Evolutionary conservation across 1,140 invertebrate genomes (phyloP).

Genomic region (Steinernema feltiae): DNA sequence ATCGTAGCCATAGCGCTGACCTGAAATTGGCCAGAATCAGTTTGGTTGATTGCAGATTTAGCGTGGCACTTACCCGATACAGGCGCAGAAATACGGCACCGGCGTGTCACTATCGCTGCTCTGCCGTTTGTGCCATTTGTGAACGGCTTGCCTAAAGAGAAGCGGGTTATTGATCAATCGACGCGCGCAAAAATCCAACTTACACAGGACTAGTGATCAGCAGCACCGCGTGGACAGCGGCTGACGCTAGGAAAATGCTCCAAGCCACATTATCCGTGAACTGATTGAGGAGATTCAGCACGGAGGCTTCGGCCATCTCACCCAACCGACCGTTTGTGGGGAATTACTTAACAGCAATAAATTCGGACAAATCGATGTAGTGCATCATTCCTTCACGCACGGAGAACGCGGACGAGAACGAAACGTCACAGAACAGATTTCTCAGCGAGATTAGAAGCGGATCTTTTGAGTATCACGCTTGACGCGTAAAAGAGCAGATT

Average conservation of each 20-base stretch:
- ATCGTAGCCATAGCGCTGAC: conserved; percentile 49
- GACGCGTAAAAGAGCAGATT: too few species aligned
- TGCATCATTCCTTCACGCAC: too few species aligned
- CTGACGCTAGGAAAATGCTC: conserved; percentile 53
- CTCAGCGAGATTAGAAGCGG: too few species aligned
- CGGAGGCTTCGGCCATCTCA: not conserved
- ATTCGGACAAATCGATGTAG: too few species aligned
- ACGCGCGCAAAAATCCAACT: conserved; percentile 17
- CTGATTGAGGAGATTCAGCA: not conserved
- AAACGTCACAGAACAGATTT: too few species aligned
- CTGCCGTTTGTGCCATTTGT: conserved; percentile 50
- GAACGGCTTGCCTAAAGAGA: conserved; percentile 50
- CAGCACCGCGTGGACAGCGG: conserved; percentile 51
- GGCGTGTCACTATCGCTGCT: conserved; percentile 45
- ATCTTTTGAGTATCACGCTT: too few species aligned
- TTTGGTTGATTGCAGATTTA: not conserved
- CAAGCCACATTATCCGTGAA: conserved; percentile 42
- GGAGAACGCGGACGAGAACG: too few species aligned
- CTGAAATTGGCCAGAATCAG: conserved; percentile 24
- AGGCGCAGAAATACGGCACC: conserved; percentile 50
- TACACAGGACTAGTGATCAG: conserved; percentile 53
- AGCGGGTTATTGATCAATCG: not conserved
- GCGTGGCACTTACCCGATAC: conserved; percentile 33
- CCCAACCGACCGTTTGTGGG: too few species aligned
- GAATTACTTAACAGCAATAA: too few species aligned